Percentiles rank a stretch among this genome's conserved stretches.
Conservation (phyloP, 2,888 invertebrate species). For the Cantharis nigra region DNA sequence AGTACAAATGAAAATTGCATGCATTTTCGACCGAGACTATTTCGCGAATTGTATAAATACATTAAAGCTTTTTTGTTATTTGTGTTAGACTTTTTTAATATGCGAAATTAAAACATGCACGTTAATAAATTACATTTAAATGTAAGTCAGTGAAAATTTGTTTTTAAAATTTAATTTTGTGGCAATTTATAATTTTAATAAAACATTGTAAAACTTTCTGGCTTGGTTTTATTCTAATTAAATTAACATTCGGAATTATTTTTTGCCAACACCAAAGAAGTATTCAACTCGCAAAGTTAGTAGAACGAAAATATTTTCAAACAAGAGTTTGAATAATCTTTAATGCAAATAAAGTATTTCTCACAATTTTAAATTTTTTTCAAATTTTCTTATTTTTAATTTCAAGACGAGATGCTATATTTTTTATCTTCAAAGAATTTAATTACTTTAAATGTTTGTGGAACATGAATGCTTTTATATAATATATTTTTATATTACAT, state of each 20-base stretch:
- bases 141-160: not conserved
- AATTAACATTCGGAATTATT: not conserved
- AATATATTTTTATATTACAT: not conserved
- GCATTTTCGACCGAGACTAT: not conserved
- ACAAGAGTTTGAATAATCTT: not conserved
- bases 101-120: not conserved
- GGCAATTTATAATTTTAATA: not conserved
- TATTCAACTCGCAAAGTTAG: not conserved
- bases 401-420: not conserved
- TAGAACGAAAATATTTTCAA: not conserved
- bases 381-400: not conserved
- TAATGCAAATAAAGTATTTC: not conserved
- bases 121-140: not conserved
- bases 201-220: not conserved
- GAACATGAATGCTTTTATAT: not conserved
- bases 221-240: not conserved
- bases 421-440: not conserved
- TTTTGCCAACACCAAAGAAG: not conserved
- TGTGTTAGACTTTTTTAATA: not conserved
- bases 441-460: not conserved
- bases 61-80: not conserved
- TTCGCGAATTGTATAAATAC: not conserved
- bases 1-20: not conserved
- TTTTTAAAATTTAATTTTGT: not conserved
- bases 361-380: not conserved